Base-by-base conservation (phyloP, 2,113 vertebrate species). In the Psophia crepitans region DNA sequence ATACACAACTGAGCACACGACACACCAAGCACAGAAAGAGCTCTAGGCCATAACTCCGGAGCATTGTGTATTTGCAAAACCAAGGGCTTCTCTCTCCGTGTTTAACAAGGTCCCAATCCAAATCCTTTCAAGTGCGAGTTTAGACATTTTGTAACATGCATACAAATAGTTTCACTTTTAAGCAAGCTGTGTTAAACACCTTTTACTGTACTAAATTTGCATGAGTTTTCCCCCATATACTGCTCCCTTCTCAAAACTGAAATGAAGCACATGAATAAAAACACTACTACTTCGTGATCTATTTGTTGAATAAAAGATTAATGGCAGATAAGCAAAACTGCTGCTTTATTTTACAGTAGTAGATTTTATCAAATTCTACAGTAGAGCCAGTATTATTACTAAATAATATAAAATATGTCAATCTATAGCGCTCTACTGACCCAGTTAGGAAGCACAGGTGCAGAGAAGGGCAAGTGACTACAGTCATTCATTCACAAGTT, bases 1-100 rank as follows among this genome's bases (percentile, higher is more conserved):
- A 98, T 85, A 97, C 33, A 98, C 86, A 97, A 95, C 97, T 98
- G 93, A 98, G 96, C 94, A 98, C 83, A 95, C 12, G 39, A 39
- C 89, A 90, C 64, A 91, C 37, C 44, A 78, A 63, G 89, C 75
- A 93, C 22, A 75, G 49, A 39, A 81, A 87, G 51, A 74, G 75
- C 89, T 96, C 84, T 56, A 96, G 51, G 88, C 91, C 71, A 44
- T 56, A 90, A 93, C 30, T 70, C 39, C 28, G 69, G 66, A 97
- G 79, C 87, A 94, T 10, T 65, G 93, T 28, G 73, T 43, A 46
- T 51, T 73, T 95, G 46, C 70, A 93, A 95, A 97, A 96, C 53
- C 74, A 66, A 86, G 85, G 68, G 63, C 3, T 4, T 35, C 66
- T 56, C 86, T 49, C 39, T 30, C 48, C 33, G 26, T 20, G 13